phyloP scores from a whole-genome alignment of 2,113 vertebrate species.

The Cyanoramphus novaezelandiae region DNA sequence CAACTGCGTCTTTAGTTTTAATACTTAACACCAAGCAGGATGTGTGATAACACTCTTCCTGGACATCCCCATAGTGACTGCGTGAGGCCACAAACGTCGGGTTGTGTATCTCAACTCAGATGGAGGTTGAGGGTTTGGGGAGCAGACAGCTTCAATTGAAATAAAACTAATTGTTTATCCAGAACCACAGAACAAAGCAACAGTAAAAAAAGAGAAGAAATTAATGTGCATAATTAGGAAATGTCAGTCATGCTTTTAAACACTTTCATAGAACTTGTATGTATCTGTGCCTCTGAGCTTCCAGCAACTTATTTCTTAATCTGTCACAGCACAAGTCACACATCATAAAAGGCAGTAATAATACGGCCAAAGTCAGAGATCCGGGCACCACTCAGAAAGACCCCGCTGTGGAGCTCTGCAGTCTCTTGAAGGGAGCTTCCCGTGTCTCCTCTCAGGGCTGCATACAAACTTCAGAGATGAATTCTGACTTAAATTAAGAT shows the following conservation, averaged over 20 bases:
- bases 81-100: neutral
- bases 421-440: neutral
- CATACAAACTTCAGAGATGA: neutral
- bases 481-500: slow-evolving; percentile 11
- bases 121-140: neutral
- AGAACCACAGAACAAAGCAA: slow-evolving; percentile 17
- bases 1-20: neutral
- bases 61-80: neutral
- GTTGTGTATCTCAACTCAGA: neutral
- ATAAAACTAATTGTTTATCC: slow-evolving; percentile 18
- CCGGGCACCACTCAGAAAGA: neutral
- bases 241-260: neutral
- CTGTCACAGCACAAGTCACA: slow-evolving; percentile 23
- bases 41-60: neutral
- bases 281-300: neutral
- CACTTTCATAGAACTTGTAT: neutral
- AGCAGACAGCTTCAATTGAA: neutral
- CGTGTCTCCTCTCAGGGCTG: neutral
- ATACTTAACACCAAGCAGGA: neutral
- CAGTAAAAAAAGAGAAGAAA: neutral
- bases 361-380: neutral
- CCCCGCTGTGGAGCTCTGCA: neutral
- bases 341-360: slow-evolving; percentile 33
- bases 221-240: neutral
- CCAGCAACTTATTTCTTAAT: slow-evolving; percentile 12